These are phyloP conservation scores for Crossaster papposus DNA, from an alignment of 53 echinoderm and acorn worm genomes.

Conservation along the genomic window DNA sequence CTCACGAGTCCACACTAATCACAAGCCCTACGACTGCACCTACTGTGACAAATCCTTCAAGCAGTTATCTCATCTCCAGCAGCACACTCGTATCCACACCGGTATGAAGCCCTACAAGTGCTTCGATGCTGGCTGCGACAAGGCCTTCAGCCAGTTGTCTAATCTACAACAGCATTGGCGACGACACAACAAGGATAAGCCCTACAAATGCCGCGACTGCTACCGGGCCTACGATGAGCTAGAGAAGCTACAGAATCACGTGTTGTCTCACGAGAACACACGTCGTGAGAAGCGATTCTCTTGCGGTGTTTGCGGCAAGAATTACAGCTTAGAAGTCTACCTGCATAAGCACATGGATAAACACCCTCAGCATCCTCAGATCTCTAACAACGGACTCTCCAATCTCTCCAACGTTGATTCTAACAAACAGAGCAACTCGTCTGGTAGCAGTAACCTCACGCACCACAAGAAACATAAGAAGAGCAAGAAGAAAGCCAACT, in stretches of 20 bases:
- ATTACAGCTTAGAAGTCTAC: conserved; percentile 91
- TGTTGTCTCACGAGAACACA: conserved; percentile 90
- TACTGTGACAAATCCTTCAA: conserved; percentile 93
- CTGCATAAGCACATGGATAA: conserved; percentile 95
- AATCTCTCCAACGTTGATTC: conserved; percentile 38
- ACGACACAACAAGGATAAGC: conserved; percentile 97
- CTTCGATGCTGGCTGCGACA: conserved; percentile 83
- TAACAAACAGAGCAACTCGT: conserved; percentile 43
- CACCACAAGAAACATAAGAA: conserved; percentile 58
- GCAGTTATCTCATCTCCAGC: conserved; percentile 97
- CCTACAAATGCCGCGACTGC: conserved; percentile 95
- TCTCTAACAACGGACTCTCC: conserved; percentile 43
- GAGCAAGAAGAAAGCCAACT: conserved; percentile 53
- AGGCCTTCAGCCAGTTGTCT: conserved; percentile 95
- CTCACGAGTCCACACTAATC: conserved; percentile 91
- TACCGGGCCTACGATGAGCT: conserved; percentile 94
- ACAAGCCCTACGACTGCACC: conserved; percentile 93
- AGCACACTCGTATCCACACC: conserved; percentile 97
- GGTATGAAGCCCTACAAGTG: conserved; percentile 92
- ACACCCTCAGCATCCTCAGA: conserved; percentile 94
- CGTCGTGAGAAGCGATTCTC: conserved; percentile 85
- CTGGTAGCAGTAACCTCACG: conserved; percentile 28
- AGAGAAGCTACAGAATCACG: conserved; percentile 89
- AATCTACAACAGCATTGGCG: conserved; percentile 97
- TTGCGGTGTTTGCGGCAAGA: conserved; percentile 92